Evolutionary conservation across 2,888 invertebrate species (phyloP).

Genomic region (Eretmocerus hayati): DNA sequence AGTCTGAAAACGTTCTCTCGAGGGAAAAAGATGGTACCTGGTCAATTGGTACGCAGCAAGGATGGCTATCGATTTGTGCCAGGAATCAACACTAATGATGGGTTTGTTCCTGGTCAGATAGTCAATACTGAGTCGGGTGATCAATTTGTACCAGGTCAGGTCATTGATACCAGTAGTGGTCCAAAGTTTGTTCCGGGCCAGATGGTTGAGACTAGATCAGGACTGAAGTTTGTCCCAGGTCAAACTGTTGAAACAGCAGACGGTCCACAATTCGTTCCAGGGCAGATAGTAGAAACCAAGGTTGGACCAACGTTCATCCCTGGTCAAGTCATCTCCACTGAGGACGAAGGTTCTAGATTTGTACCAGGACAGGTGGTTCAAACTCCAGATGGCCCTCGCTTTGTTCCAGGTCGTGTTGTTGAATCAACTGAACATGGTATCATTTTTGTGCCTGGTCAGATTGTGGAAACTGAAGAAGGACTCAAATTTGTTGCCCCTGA

Average conservation of each 20-base stretch:
- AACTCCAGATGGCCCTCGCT: conserved; percentile 62
- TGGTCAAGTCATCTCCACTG: conserved; percentile 65
- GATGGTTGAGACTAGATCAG: conserved; percentile 62
- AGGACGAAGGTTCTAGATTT: conserved; percentile 51
- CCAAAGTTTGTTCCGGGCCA: conserved; percentile 73
- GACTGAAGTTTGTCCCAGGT: conserved; percentile 62
- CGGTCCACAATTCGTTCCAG: conserved; percentile 70
- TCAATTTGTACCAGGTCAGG: conserved; percentile 66
- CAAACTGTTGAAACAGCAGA: conserved; percentile 66
- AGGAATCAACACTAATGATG: conserved; percentile 60
- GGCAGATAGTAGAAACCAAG: conserved; percentile 68
- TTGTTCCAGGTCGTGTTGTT: conserved; percentile 51
- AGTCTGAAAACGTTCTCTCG: conserved; percentile 45
- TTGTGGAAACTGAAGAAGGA: conserved; percentile 50
- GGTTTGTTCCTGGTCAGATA: conserved; percentile 64
- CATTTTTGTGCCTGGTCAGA: conserved; percentile 50
- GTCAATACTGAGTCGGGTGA: conserved; percentile 64
- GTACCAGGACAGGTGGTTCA: conserved; percentile 66
- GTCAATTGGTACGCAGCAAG: conserved; percentile 56
- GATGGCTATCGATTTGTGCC: conserved; percentile 63
- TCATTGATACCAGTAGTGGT: conserved; percentile 61
- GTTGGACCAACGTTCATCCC: conserved; percentile 72
- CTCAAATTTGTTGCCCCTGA: conserved; percentile 64
- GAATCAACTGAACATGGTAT: conserved; percentile 47
- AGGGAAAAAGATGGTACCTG: conserved; percentile 57